Evolutionary conservation across 2,113 vertebrate genomes (phyloP), one percentile per base, ranked within the genome.

Genomic region (Tachuris rubrigastra): DNA sequence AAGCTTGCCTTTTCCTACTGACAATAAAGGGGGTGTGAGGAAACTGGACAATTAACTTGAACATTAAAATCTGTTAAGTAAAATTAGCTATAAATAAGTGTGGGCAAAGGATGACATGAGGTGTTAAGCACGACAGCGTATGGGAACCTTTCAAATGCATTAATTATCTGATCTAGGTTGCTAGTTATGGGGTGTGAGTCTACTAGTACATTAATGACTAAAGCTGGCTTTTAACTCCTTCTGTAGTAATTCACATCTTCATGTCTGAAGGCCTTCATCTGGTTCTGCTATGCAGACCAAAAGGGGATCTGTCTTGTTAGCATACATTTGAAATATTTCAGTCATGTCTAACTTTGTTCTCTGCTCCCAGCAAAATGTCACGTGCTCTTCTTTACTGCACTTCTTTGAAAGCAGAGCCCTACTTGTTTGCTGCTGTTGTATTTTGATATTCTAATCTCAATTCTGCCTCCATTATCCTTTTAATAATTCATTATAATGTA

Each of bases 371-470:
- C 2, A 86, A 85, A 94, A 63, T 8, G 22, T 30, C 31, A 27
- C 15, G 12, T 63, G 7, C 24, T 62, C 28, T 79, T 76, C 50
- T 87, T 63, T 87, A n/a, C 28, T 73, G 39, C 2, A 50, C 19
- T 75, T 94, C 53, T 91, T 93, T 55, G 72, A 92, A 78, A 94
- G 63, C 62, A 89, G 42, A 96, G 31, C 47, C 42, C 41, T 91
- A 33, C 30, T 62, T 92, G 39, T 90, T 90, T 94, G 53, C 50
- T 94, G n/a, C 52, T 95, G 21, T 69, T 13, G 78, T 88, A 49
- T 24, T 84, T 78, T 96, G 53, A 68, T 95, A 89, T 94, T 94
- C 52, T 96, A 69, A 82, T 86, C 31, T 68, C 60, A 89, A 47
- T 88, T 72, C n/a, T 86, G 66, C 49, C 59, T 90, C 46, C 75